These are phyloP conservation scores for Sepioteuthis lessoniana DNA, from an alignment of 2,888 invertebrate species.

Conservation along the genomic window DNA sequence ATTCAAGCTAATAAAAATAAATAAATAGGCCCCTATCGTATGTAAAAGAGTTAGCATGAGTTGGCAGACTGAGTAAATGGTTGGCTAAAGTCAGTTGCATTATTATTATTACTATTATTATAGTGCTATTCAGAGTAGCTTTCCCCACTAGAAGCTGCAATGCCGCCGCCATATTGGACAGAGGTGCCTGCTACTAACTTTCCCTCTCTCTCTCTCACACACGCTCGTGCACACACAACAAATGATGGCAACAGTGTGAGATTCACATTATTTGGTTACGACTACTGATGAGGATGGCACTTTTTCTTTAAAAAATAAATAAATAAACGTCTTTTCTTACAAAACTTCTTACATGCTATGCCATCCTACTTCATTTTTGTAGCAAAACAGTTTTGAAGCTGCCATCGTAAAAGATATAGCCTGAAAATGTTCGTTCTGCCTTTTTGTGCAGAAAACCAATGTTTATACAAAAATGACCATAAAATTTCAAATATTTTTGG, in stretches of 20 bases:
- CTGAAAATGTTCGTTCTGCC: too few species aligned
- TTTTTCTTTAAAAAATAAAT: neutral
- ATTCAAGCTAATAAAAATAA: too few species aligned
- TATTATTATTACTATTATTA: neutral
- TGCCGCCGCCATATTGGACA: neutral
- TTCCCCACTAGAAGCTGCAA: neutral
- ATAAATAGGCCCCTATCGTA: too few species aligned
- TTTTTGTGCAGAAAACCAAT: too few species aligned
- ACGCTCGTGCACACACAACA: neutral
- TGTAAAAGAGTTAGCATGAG: neutral
- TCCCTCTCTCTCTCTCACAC: neutral
- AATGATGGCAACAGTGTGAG: neutral
- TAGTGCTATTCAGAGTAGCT: neutral
- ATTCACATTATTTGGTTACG: neutral
- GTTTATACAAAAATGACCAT: too few species aligned
- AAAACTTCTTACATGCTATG: neutral
- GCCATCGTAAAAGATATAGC: neutral
- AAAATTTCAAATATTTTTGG: too few species aligned
- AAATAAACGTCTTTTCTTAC: neutral
- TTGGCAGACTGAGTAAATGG: neutral
- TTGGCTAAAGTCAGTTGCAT: neutral
- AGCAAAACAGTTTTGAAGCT: slow-evolving; percentile 1
- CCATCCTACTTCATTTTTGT: too few species aligned
- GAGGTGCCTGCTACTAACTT: neutral
- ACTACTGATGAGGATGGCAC: neutral